Conservation (phyloP, 2,888 invertebrate genomes). For the Rhingia rostrata region DNA sequence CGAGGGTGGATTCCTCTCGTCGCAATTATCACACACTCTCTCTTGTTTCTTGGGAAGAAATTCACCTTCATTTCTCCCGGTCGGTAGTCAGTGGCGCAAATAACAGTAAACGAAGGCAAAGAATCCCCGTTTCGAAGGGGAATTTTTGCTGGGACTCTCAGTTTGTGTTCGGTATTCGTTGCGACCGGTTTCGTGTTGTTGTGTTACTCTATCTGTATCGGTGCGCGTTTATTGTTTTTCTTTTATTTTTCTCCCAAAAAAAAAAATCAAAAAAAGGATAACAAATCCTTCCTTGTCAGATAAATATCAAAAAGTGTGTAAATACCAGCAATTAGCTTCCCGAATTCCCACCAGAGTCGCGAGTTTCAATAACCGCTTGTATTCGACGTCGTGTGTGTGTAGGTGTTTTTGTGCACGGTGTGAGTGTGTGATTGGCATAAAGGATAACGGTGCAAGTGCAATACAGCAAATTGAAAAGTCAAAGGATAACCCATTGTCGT, state of each 20-base stretch:
- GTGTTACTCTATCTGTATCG: constrained; percentile 39
- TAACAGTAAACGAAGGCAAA: neutral
- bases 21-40: constrained; percentile 20
- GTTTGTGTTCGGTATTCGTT: constrained; percentile 71
- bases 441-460: constrained; percentile 48
- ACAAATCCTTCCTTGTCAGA: constrained; percentile 34
- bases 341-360: constrained; percentile 14
- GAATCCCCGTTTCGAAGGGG: constrained; percentile 59
- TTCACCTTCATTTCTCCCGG: constrained; percentile 51
- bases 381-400: constrained; percentile 8
- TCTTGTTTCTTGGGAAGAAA: neutral
- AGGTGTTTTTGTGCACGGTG: constrained; percentile 3
- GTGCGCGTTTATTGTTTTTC: constrained; percentile 39
- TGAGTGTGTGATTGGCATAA: constrained; percentile 7
- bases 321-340: constrained; percentile 15
- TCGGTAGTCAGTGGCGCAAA: neutral
- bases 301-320: constrained; percentile 27
- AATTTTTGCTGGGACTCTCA: constrained; percentile 53
- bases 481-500: constrained; percentile 25
- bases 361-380: constrained; percentile 12
- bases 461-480: constrained; percentile 64
- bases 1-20: constrained; percentile 22
- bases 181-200: constrained; percentile 70
- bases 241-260: constrained; percentile 4
- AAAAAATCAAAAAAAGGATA: constrained; percentile 17